phyloP scores from a whole-genome alignment of 2,797 vertebrate species.

The Eremophila alpestris region DNA sequence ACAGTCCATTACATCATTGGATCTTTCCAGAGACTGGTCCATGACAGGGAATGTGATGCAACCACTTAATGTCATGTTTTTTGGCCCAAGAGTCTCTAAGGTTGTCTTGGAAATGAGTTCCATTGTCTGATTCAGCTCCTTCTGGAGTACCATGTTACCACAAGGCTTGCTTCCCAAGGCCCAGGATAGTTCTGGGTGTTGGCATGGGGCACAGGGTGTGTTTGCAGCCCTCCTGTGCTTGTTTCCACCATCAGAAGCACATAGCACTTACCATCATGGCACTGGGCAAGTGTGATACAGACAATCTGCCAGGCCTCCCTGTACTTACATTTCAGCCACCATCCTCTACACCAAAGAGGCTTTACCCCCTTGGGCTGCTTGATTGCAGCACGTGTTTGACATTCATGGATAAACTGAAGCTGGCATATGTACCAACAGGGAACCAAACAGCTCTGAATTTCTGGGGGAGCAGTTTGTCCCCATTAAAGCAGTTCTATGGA shows the following conservation, averaged over 20 bases:
- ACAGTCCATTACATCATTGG: accelerated
- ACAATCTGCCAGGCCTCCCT: background rate
- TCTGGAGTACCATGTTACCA: accelerated
- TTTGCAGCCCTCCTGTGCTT: background rate
- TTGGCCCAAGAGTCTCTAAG: background rate
- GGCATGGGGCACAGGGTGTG: background rate
- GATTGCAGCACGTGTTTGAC: background rate
- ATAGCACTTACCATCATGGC: background rate
- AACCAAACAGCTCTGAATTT: background rate
- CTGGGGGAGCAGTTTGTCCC: background rate
- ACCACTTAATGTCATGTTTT: background rate
- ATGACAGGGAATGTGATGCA: accelerated
- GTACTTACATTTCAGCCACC: background rate
- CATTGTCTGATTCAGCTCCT: background rate
- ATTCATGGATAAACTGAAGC: background rate
- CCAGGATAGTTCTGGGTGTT: background rate
- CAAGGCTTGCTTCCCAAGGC: background rate
- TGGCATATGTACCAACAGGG: accelerated
- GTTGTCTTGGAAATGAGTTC: background rate
- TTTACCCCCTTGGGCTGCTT: background rate
- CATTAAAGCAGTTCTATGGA: background rate
- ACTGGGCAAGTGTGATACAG: too few species aligned
- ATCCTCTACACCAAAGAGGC: background rate
- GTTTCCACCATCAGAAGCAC: background rate
- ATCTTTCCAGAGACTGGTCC: background rate